phyloP scores from a whole-genome alignment of 1,140 invertebrate species.

The Lycorma delicatula region DNA sequence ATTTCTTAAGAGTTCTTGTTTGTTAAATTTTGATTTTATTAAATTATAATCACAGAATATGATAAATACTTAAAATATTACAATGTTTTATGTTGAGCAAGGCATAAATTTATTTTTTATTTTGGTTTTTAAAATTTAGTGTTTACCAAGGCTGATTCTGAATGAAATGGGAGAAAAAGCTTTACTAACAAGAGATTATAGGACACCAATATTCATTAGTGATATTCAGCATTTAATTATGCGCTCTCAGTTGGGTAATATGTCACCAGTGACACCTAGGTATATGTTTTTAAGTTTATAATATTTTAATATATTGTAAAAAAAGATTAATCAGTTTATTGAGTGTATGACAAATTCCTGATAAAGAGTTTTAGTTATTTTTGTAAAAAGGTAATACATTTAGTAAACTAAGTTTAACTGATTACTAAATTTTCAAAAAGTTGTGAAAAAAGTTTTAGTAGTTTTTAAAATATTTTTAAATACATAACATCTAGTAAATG shows the following conservation, averaged over 20 bases:
- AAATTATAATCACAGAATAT: too few species aligned
- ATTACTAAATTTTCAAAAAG: background rate
- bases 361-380: background rate
- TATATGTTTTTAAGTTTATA: slow-evolving; percentile 32
- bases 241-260: slow-evolving; percentile 60
- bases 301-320: background rate
- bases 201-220: slow-evolving; percentile 67
- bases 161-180: slow-evolving; percentile 5
- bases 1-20: too few species aligned
- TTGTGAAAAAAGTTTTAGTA: background rate
- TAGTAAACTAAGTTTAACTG: background rate
- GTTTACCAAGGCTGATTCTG: slow-evolving; percentile 2
- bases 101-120: too few species aligned
- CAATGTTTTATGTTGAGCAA: too few species aligned
- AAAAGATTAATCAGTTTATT: too few species aligned
- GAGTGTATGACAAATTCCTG: background rate
- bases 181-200: background rate
- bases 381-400: background rate
- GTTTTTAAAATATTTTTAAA: background rate
- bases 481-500: too few species aligned
- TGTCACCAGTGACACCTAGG: slow-evolving; percentile 43
- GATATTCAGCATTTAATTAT: slow-evolving; percentile 77
- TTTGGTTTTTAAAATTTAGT: too few species aligned
- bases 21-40: too few species aligned
- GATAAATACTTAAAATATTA: too few species aligned